phyloP scores from a whole-genome alignment of 2,888 invertebrate species.

The Caenorhabditis zanzibari region DNA sequence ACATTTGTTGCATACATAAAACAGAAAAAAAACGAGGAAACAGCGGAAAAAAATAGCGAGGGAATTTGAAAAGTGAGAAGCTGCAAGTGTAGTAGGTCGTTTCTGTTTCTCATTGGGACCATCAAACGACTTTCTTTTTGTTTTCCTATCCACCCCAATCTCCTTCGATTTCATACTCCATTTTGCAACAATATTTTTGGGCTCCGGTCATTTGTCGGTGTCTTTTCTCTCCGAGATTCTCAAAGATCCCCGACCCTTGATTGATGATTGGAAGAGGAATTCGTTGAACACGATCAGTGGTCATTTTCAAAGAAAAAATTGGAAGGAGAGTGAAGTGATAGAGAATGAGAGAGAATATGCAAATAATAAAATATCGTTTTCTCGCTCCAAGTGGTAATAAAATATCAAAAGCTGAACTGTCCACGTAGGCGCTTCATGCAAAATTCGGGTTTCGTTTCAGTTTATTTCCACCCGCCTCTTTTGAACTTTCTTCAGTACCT shows the following conservation, averaged over 20 bases:
- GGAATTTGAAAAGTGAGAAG: slow-evolving; percentile 64
- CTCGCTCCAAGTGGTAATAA: slow-evolving; percentile 11
- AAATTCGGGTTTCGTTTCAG: slow-evolving; percentile 1
- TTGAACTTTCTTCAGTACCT: not conserved
- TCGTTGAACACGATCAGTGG: slow-evolving; percentile 1
- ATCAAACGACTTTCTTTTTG: slow-evolving; percentile 63
- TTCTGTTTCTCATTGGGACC: slow-evolving; percentile 67
- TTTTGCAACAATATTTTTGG: slow-evolving; percentile 49
- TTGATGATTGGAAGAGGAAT: not conserved
- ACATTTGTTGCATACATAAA: slow-evolving; percentile 65
- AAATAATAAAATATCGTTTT: slow-evolving; percentile 8
- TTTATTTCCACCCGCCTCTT: not conserved
- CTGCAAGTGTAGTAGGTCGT: slow-evolving; percentile 64
- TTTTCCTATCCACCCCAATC: slow-evolving; percentile 34
- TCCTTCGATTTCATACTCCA: slow-evolving; percentile 38
- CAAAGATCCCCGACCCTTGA: slow-evolving; percentile 18
- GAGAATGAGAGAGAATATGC: not conserved
- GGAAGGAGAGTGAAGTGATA: not conserved
- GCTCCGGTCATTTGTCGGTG: slow-evolving; percentile 36
- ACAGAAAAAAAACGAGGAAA: slow-evolving; percentile 35
- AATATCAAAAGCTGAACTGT: slow-evolving; percentile 6
- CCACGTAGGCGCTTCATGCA: slow-evolving; percentile 25
- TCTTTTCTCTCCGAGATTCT: slow-evolving; percentile 19
- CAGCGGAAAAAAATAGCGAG: slow-evolving; percentile 32
- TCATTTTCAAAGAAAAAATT: not conserved